A percentile compares a stretch with the other conserved stretches of the same genome.
Conservation (phyloP, 2,797 vertebrate genomes). For the Crocidura indochinensis region DNA sequence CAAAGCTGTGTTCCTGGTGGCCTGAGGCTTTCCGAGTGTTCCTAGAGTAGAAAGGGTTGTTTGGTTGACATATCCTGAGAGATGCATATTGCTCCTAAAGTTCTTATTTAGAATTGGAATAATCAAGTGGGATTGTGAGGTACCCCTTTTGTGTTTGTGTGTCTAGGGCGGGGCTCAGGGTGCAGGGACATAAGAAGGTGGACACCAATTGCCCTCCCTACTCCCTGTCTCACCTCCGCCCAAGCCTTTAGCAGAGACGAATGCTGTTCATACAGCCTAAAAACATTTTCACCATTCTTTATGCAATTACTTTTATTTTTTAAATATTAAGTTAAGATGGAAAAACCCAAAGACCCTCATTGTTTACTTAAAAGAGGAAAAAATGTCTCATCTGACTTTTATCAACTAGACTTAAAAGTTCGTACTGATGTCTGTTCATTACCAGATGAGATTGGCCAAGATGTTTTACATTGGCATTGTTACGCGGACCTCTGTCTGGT, state of each 20-base stretch:
- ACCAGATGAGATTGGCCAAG: background rate
- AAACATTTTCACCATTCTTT: background rate
- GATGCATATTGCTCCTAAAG: too few species aligned
- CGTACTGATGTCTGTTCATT: background rate
- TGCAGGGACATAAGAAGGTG: too few species aligned
- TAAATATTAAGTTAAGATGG: background rate
- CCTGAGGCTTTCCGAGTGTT: too few species aligned
- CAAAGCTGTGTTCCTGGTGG: too few species aligned
- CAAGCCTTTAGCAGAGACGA: background rate
- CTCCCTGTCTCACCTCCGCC: background rate
- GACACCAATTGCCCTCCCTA: too few species aligned
- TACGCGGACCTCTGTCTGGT: constrained; percentile 86
- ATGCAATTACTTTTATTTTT: constrained; percentile 65
- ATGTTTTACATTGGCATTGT: constrained; percentile 85
- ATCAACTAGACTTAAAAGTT: background rate
- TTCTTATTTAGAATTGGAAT: too few species aligned
- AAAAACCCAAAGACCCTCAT: background rate
- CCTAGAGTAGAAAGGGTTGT: too few species aligned
- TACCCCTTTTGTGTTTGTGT: too few species aligned
- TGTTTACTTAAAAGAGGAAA: background rate
- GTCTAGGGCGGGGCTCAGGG: too few species aligned
- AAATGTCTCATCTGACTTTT: background rate
- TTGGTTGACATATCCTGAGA: too few species aligned
- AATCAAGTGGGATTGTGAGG: too few species aligned
- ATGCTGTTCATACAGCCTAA: background rate